A percentile compares a stretch with the other conserved stretches of the same genome.
Evolutionary conservation across 2,797 vertebrate species (phyloP).

Genomic region (Gastrophryne carolinensis): DNA sequence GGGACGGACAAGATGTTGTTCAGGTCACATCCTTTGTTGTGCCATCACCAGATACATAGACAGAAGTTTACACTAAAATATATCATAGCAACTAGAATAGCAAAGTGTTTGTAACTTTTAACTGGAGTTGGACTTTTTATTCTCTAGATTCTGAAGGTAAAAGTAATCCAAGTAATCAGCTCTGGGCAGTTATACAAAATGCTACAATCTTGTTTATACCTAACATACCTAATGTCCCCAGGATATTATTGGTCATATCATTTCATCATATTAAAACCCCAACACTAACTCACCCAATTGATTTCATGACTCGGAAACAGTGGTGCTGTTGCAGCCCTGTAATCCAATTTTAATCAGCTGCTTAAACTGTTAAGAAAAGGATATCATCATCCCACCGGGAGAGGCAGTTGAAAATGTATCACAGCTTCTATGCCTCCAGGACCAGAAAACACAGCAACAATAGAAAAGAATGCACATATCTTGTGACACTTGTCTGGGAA

Average conservation of each 20-base stretch:
- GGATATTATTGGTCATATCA: neutral
- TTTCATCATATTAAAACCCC: conserved; percentile 10
- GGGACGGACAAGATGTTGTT: too few relatives aligned
- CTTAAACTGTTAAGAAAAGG: conserved; percentile 18
- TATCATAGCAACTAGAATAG: too few relatives aligned
- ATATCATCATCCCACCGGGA: neutral
- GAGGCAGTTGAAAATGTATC: conserved; percentile 2
- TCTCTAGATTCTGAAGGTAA: neutral
- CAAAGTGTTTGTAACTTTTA: too few relatives aligned
- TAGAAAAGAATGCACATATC: neutral
- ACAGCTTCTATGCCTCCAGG: neutral
- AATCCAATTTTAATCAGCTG: conserved; percentile 21
- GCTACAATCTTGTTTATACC: neutral
- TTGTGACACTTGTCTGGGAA: neutral
- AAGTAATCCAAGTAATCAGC: neutral
- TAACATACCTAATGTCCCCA: conserved; percentile 17
- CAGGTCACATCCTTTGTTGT: too few relatives aligned
- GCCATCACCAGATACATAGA: too few relatives aligned
- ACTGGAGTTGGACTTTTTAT: too few relatives aligned
- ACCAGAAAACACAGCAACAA: neutral
- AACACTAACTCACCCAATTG: conserved; percentile 26
- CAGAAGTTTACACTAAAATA: too few relatives aligned
- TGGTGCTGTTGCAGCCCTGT: neutral
- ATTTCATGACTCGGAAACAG: conserved; percentile 13
- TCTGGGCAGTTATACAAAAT: conserved; percentile 11